Conservation (phyloP, 1,140 invertebrate genomes). For the Drosophila aff. region DNA sequence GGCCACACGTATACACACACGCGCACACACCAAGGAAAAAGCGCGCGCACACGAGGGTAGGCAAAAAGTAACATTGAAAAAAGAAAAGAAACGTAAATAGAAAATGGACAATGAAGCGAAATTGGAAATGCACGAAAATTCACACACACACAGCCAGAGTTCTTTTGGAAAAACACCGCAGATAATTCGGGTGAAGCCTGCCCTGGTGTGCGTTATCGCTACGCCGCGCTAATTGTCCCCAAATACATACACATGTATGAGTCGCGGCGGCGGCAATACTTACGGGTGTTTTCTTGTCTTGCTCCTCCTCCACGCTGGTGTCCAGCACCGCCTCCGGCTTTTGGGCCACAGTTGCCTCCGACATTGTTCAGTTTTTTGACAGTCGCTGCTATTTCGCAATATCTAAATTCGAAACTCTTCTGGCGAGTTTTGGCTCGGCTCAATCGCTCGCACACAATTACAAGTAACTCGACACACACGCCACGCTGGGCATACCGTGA, state of each 20-base stretch:
- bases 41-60: conserved; percentile 79
- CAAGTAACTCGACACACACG: conserved; percentile 76
- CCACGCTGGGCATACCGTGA: conserved; percentile 75
- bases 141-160: conserved; percentile 14
- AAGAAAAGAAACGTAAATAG: conserved; percentile 58
- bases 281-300: conserved; percentile 74
- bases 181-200: conserved; percentile 60
- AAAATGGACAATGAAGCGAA: conserved; percentile 44
- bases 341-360: conserved; percentile 62
- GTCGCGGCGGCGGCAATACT: conserved; percentile 38
- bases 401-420: conserved; percentile 53
- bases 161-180: conserved; percentile 77
- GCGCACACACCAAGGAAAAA: conserved; percentile 52
- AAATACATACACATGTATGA: conserved; percentile 37
- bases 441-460: conserved; percentile 59
- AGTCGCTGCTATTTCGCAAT: conserved; percentile 55
- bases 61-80: conserved; percentile 42
- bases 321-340: conserved; percentile 60
- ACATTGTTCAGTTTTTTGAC: conserved; percentile 43
- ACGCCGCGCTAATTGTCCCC: conserved; percentile 65
- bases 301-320: conserved; percentile 44
- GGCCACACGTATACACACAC: conserved; percentile 50
- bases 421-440: conserved; percentile 56
- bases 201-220: conserved; percentile 64
- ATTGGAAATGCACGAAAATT: conserved; percentile 37